Percentiles rank a stretch among this genome's conserved stretches.
Conservation (phyloP, 2,797 vertebrate genomes). For the Oreortyx pictus region DNA sequence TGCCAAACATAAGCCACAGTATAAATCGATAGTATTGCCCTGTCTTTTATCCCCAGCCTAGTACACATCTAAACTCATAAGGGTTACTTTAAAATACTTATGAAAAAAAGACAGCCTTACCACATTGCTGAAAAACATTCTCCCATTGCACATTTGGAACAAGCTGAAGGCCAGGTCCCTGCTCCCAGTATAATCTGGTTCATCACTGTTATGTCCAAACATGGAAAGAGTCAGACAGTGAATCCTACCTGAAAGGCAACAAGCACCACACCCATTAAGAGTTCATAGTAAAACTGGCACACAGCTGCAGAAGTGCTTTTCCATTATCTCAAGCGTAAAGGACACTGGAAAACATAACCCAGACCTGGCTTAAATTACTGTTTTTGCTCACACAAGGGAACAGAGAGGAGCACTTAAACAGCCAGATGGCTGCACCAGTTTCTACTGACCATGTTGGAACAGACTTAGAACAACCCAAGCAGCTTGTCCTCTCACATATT, state of each 20-base stretch:
- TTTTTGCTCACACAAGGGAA: rapidly evolving
- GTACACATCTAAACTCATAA: background rate
- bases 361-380: background rate
- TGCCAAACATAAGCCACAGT: background rate
- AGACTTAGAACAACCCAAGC: background rate
- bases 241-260: background rate
- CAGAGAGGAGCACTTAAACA: background rate
- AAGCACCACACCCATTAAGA: rapidly evolving
- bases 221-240: background rate
- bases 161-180: background rate
- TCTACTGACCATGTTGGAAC: background rate
- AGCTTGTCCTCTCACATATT: background rate
- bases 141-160: background rate
- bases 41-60: background rate
- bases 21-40: background rate
- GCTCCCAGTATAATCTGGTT: background rate
- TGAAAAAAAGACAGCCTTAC: background rate
- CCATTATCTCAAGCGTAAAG: background rate
- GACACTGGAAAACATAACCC: background rate
- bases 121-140: background rate
- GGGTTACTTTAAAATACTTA: background rate
- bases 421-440: background rate
- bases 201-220: background rate
- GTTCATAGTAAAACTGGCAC: background rate
- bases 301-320: background rate